phyloP scores from a whole-genome alignment of 1,140 invertebrate species.

The Dreissena polymorpha region DNA sequence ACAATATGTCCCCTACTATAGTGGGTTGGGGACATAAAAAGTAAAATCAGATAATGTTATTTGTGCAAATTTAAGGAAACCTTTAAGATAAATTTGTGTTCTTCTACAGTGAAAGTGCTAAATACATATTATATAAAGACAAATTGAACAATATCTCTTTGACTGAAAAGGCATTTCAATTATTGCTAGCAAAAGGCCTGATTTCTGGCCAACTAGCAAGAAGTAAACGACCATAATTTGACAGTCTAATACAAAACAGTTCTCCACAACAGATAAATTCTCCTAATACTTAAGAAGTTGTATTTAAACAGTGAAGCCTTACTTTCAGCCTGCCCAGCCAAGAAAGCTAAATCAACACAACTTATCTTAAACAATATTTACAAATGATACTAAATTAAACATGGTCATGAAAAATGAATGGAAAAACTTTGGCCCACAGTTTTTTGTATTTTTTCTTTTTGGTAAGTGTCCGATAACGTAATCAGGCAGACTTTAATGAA shows the following conservation, averaged over 20 bases:
- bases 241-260: not conserved
- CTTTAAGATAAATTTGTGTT: too few relatives aligned
- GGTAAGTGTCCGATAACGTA: conserved; percentile 26
- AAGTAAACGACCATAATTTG: conserved; percentile 1
- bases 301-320: conserved; percentile 45
- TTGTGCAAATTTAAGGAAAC: too few relatives aligned
- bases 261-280: not conserved
- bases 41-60: too few relatives aligned
- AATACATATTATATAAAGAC: too few relatives aligned
- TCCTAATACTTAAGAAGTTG: conserved; percentile 8
- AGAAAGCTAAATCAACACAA: conserved; percentile 39
- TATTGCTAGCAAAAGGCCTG: too few relatives aligned
- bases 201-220: too few relatives aligned
- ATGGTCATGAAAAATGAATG: conserved; percentile 35
- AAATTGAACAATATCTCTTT: too few relatives aligned
- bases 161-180: too few relatives aligned
- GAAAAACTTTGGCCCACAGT: conserved; percentile 15
- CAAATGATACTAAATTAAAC: conserved; percentile 50
- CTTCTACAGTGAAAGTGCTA: too few relatives aligned
- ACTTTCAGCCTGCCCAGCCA: conserved; percentile 2
- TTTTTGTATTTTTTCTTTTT: conserved; percentile 10
- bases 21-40: too few relatives aligned
- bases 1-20: too few relatives aligned
- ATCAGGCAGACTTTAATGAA: conserved; percentile 15
- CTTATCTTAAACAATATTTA: conserved; percentile 47